Base-by-base conservation (phyloP, 1,140 invertebrate genomes). In the Drosophila teissieri region DNA sequence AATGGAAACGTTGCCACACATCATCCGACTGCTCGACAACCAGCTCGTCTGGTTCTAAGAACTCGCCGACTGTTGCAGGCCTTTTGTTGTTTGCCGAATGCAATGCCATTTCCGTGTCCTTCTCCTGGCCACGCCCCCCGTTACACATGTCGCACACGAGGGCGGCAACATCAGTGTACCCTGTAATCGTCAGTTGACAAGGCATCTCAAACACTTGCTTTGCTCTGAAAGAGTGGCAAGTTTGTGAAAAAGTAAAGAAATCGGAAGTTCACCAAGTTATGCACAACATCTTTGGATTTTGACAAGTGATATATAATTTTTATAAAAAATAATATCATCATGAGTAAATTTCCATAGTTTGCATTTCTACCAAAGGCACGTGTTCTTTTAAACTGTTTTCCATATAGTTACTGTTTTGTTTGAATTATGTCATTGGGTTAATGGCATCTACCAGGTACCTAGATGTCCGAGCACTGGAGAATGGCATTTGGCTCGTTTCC, bases 1-100 rank as follows among this genome's bases (percentile, higher is more conserved):
- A 82, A 82, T 82, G 70, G 67, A 81, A 82, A 82, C 61, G 79
- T 64, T 68, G 45, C 73, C 67, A 73, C 67, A 68, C 79, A 78
- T 62, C 61, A 61, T 65, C 34, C 42, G 53, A 44, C 55, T 24
- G 46, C 19, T 39, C 42, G 37, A 34, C 17, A 24, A 8, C 52
- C 44, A n/a, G 17, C 36, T 40, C 52, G 58, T 73, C 73, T 53
- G 46, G 39, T 15, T 54, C 56, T 54, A 45, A 65, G 73, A 65
- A 53, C 36, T 36, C 54, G 39, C 46, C 14, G 34, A 24, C 34
- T 57, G 46, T 60, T 54, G 48, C 24, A 46, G 70, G 34, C 19
- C 45, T 61, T 65, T 68, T 75, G 72, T 72, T 77, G 73, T 62
- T 68, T 61, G 60, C 46, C 64, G 49, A 68, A 42, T 65, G 64